Evolutionary conservation across 1,140 invertebrate species (phyloP).

Genomic region (Drosophila pseudoobscura): DNA sequence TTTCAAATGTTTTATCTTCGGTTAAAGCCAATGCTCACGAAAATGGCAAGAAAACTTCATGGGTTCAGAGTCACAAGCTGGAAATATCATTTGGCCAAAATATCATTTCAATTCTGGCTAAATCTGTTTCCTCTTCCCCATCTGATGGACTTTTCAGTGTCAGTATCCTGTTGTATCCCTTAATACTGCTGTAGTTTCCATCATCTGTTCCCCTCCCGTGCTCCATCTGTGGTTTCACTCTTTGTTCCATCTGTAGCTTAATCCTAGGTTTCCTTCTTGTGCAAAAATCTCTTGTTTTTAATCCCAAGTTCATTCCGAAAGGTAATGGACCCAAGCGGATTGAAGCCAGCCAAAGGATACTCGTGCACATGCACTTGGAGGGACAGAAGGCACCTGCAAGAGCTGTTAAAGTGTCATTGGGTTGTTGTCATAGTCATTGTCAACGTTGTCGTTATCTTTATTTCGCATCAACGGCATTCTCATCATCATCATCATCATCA

Average conservation of each 20-base stretch:
- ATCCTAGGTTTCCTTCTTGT: not conserved
- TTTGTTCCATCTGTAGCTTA: not conserved
- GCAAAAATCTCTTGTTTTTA: not conserved
- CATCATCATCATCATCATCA: slow-evolving; percentile 64
- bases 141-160: too few relatives aligned
- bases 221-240: too few relatives aligned
- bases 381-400: slow-evolving; percentile 63
- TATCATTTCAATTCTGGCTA: too few relatives aligned
- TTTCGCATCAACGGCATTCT: slow-evolving; percentile 80
- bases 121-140: too few relatives aligned
- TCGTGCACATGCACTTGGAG: not conserved
- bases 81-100: too few relatives aligned
- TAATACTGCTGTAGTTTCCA: too few relatives aligned
- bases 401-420: slow-evolving; percentile 79
- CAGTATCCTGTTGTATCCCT: too few relatives aligned
- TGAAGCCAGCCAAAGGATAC: slow-evolving; percentile 11
- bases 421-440: slow-evolving; percentile 79
- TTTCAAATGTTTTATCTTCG: too few relatives aligned
- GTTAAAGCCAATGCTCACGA: too few relatives aligned
- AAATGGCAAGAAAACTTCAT: too few relatives aligned
- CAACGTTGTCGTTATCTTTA: slow-evolving; percentile 81
- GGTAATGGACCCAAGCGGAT: slow-evolving; percentile 31
- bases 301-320: slow-evolving; percentile 14
- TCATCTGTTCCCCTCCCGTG: too few relatives aligned
- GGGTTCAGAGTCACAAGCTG: too few relatives aligned